phyloP scores from a whole-genome alignment of 2,797 vertebrate genomes.

The Garrulus glandarius region DNA sequence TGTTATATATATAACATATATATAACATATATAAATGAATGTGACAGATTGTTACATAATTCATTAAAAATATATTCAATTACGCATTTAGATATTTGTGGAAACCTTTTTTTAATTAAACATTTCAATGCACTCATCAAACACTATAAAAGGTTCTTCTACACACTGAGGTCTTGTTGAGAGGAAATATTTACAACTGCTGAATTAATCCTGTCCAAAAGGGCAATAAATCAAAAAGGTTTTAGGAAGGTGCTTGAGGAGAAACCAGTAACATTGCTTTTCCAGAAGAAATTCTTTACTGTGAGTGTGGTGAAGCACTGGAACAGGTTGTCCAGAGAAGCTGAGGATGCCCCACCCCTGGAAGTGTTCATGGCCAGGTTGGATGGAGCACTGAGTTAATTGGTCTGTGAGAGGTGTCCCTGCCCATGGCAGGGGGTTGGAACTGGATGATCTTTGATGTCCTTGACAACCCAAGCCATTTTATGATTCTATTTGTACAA shows the following conservation, averaged over 20 bases:
- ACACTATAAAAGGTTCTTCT: neutral
- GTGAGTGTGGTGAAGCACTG: neutral
- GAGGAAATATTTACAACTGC: neutral
- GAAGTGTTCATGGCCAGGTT: neutral
- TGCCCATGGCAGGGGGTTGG: accelerated
- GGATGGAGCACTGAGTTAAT: neutral
- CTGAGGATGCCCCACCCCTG: neutral
- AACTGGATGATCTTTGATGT: neutral
- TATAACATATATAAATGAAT: too few relatives aligned
- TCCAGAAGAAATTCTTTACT: neutral
- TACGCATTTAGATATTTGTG: conserved; percentile 17
- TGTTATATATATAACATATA: too few relatives aligned
- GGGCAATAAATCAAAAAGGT: neutral
- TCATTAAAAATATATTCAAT: conserved; percentile 8
- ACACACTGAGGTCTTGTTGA: neutral
- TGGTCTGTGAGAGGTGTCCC: neutral
- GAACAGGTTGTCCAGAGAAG: neutral
- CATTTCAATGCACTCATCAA: neutral
- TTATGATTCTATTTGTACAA: neutral
- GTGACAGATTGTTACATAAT: conserved; percentile 2
- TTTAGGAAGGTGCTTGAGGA: neutral
- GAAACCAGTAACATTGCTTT: neutral
- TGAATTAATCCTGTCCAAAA: neutral
- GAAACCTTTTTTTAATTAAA: conserved; percentile 11
- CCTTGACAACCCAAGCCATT: neutral